Base-by-base conservation (phyloP, 2,113 vertebrate genomes). In the Xiphophorus hellerii region DNA sequence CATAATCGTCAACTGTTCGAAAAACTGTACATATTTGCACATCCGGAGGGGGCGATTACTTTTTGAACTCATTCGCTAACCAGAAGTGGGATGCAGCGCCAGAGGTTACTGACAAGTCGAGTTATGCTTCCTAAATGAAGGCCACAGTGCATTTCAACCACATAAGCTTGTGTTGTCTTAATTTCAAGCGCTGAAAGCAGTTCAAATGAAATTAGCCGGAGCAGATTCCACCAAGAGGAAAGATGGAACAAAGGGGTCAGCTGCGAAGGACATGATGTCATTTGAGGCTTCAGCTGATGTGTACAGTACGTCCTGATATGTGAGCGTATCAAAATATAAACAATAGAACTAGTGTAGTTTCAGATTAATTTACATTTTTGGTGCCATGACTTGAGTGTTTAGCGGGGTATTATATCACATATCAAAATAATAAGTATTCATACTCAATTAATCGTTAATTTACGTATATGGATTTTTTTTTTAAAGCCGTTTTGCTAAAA, bases 281-380 rank as follows among this genome's bases (percentile, higher is more conserved):
- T 51, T 29, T 69, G 67, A 31, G 31, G 31, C 25, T 22, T 69
- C 67, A 69, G 67, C 66, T 69, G 28, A 51, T 69, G 39, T 48
- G 14, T 54, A 2, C 17, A 37, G 20, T 65, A 64, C 0, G 1
- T 33, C 17, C 31, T 17, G 29, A 14, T 12, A 28, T 62, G 13
- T 42, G 39, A 42, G 14, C 13, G 39, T 15, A 42, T 42, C 12
- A 42, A 42, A 42, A 42, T 42, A 42, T 42, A 15, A 20, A 48
- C 44, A 48, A 5, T 6, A 48, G 44, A 48, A 48, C 17, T 20
- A 20, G 5, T 48, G 15, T 7, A 5, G 44, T 17, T 48, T 48
- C 6, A 17, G 17, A 48, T 6, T 0, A 13, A 48, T 48, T 48
- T 20, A 2, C 1, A 48, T 20, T 7, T 20, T 48, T 48, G 14